These are phyloP conservation scores for Eueremaeus valkanovi DNA, from an alignment of 2,888 invertebrate species.

Conservation along the genomic window DNA sequence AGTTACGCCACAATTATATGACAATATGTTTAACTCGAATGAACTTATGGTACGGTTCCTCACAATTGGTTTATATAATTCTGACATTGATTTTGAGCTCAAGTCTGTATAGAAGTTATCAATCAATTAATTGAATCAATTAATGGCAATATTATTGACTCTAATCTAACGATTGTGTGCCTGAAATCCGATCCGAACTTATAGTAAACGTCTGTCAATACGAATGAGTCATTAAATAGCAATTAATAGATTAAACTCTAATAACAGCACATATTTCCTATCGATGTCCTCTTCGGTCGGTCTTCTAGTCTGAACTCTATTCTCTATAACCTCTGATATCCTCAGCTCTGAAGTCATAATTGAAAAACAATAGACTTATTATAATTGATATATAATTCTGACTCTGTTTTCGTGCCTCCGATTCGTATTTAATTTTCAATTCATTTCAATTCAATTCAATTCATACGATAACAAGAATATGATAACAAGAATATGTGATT, in stretches of 20 bases:
- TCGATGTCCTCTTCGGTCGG: neutral
- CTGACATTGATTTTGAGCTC: slow-evolving; percentile 9
- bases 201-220: neutral
- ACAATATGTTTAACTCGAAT: no score
- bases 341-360: neutral
- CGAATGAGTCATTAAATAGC: neutral
- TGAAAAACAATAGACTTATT: neutral
- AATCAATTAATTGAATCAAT: neutral
- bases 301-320: neutral
- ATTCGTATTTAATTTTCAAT: neutral
- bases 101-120: neutral
- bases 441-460: neutral
- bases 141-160: neutral
- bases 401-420: neutral
- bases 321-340: neutral
- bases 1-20: neutral
- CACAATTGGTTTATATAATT: neutral
- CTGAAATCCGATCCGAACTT: neutral
- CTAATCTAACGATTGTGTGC: neutral
- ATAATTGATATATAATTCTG: neutral
- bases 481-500: neutral
- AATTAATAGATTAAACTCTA: neutral
- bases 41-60: slow-evolving; percentile 7
- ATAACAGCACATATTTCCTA: neutral
- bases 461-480: no score